phyloP scores from a whole-genome alignment of 2,888 invertebrate species.

The Aporophyla nigra region DNA sequence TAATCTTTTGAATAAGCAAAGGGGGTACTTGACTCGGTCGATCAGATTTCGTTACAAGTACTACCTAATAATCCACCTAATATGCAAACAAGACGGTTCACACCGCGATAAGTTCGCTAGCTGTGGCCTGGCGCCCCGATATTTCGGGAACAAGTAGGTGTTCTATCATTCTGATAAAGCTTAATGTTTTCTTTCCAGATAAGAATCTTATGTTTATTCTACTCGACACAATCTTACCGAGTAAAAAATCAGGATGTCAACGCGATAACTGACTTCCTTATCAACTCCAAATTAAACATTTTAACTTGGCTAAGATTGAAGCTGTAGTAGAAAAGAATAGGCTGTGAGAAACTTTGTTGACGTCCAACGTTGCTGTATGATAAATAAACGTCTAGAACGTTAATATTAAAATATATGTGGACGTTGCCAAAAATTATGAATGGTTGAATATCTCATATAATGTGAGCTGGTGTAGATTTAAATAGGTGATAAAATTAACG shows the following conservation, averaged over 20 bases:
- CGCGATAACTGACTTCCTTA: slow-evolving; percentile 77
- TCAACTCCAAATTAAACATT: slow-evolving; percentile 67
- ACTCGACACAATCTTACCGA: slow-evolving; percentile 80
- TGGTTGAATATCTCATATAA: slow-evolving; percentile 57
- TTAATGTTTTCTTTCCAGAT: slow-evolving; percentile 81
- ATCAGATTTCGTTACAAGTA: slow-evolving; percentile 30
- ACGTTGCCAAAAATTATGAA: slow-evolving; percentile 65
- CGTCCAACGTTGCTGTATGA: slow-evolving; percentile 40
- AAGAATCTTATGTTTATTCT: slow-evolving; percentile 83
- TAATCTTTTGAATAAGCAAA: slow-evolving; percentile 24
- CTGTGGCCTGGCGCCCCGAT: slow-evolving; percentile 41
- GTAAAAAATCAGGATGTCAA: slow-evolving; percentile 86
- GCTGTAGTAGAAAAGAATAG: slow-evolving; percentile 43
- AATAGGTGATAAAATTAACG: slow-evolving; percentile 62
- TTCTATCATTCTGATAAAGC: slow-evolving; percentile 83
- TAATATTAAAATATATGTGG: slow-evolving; percentile 39
- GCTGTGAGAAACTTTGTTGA: slow-evolving; percentile 25
- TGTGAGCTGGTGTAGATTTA: slow-evolving; percentile 53
- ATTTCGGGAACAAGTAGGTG: slow-evolving; percentile 66
- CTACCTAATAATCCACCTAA: slow-evolving; percentile 31
- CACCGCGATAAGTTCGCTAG: slow-evolving; percentile 50
- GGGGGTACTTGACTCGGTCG: not conserved
- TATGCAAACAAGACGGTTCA: slow-evolving; percentile 51
- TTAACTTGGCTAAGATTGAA: slow-evolving; percentile 57
- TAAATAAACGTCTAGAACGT: slow-evolving; percentile 31